A percentile compares a stretch with the other conserved stretches of the same genome.
phyloP scores from a whole-genome alignment of 2,113 vertebrate genomes.

The Tychaedon coryphoeus region DNA sequence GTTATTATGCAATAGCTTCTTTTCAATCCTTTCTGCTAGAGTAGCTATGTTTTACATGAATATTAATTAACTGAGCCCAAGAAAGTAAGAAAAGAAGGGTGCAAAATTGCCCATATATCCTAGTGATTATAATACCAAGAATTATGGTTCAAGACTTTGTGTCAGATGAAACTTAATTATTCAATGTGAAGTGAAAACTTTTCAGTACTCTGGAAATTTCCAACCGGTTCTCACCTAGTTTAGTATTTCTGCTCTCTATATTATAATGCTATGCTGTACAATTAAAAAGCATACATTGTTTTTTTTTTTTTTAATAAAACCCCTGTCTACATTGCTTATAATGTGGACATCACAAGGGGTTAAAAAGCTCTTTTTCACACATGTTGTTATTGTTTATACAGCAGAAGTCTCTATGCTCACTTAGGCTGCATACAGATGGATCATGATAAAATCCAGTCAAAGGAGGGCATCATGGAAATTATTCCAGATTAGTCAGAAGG shows the following conservation, averaged over 20 bases:
- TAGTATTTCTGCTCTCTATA: neutral
- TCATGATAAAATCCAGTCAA: neutral
- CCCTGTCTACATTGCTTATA: neutral
- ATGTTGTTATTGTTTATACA: neutral
- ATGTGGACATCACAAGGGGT: neutral
- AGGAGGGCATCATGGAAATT: neutral
- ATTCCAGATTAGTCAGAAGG: neutral
- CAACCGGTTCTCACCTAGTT: neutral
- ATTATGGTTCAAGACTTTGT: neutral
- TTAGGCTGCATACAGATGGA: neutral
- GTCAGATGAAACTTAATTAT: neutral
- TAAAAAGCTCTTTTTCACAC: neutral
- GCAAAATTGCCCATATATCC: neutral
- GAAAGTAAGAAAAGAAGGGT: neutral
- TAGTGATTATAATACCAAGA: neutral
- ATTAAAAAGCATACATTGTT: neutral
- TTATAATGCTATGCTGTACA: neutral
- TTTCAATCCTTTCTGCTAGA: neutral
- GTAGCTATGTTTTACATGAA: neutral
- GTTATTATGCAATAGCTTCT: neutral
- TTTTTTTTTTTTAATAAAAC: fast-evolving
- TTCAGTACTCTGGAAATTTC: neutral
- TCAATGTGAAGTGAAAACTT: neutral
- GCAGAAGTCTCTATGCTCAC: neutral
- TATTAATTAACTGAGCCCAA: neutral